Evolutionary conservation across 2,113 vertebrate species (phyloP), one percentile per base, ranked within the genome.

Genomic region (Aegotheles bennettii): DNA sequence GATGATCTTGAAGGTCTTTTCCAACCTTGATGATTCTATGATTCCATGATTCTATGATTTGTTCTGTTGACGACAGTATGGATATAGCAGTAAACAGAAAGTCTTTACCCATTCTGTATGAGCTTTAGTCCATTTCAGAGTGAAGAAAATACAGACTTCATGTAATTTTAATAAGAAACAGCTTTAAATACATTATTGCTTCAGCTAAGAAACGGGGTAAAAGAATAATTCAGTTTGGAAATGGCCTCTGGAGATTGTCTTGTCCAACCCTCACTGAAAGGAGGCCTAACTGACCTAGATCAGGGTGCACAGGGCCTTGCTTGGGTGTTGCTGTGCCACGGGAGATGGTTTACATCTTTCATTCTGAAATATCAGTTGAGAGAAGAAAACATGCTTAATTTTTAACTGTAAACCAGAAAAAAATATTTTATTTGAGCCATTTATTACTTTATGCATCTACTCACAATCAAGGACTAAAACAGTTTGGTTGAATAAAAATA

Each of bases 301-400:
- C 0, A 2, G 53, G 36, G 11, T 31, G 35, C 20, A 3, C 29
- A 38, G 43, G 45, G 13, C 23, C 61, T 63, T 77, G 7, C 16
- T n/a, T 42, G 45, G 23, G 13, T 54, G 26, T 43, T 73, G 13
- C n/a, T 42, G 29, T 5, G 13, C 7, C 23, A 38, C 26, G 17
- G 25, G 13, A 38, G 33, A 33, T 82, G 28, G 20, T 78, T 51
- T 73, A 10, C 5, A 10, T 31, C 28, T 35, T 63, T 64, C 25
- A 17, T 79, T 88, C 50, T 85, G 14, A 0, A 6, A 0, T 15
- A 23, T 0, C 6, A 56, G 5, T 21, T 23, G 31, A 68, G 10
- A 84, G 60, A 28, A 87, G 15, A 65, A 31, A 11, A 45, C 13
- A 2, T 28, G 25, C 7, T 48, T 16, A 20, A 11, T 64, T 65